These are phyloP conservation scores for Euwallacea fornicatus DNA, from an alignment of 1,140 invertebrate species.

Conservation along the genomic window DNA sequence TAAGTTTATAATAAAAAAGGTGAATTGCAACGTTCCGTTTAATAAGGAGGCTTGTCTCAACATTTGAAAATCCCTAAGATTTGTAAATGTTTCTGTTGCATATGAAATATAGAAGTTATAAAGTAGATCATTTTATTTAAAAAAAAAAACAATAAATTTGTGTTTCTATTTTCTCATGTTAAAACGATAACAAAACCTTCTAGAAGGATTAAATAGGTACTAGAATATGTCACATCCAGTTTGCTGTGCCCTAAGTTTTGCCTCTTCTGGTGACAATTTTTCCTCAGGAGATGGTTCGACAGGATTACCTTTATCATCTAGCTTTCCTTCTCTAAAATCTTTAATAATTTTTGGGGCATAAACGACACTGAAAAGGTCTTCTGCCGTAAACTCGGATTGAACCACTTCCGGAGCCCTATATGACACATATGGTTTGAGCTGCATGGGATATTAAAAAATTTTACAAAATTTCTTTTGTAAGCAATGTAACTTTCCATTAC, in stretches of 20 bases:
- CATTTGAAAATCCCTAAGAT: no score
- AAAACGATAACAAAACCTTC: no score
- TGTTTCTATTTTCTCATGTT: no score
- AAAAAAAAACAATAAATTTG: no score
- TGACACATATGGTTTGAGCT: conserved; percentile 92
- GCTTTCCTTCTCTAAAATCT: conserved; percentile 73
- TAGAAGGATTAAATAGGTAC: neutral
- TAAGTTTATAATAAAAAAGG: no score
- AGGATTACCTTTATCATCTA: conserved; percentile 69
- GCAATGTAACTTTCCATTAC: conserved; percentile 47
- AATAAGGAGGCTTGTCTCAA: no score
- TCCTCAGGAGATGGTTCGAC: conserved; percentile 73
- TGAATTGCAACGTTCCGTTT: no score
- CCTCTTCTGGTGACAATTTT: conserved; percentile 70
- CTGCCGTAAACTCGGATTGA: conserved; percentile 78
- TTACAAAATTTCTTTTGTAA: neutral
- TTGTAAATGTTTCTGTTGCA: no score
- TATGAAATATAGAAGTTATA: no score
- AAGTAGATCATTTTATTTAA: no score
- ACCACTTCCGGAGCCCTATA: conserved; percentile 74
- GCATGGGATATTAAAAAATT: conserved; percentile 49
- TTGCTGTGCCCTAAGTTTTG: conserved; percentile 65
- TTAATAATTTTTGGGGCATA: conserved; percentile 80
- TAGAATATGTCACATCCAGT: conserved; percentile 79
- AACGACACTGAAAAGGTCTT: conserved; percentile 81